Evolutionary conservation across 2,888 invertebrate species (phyloP).

Genomic region (Noctua pronuba): DNA sequence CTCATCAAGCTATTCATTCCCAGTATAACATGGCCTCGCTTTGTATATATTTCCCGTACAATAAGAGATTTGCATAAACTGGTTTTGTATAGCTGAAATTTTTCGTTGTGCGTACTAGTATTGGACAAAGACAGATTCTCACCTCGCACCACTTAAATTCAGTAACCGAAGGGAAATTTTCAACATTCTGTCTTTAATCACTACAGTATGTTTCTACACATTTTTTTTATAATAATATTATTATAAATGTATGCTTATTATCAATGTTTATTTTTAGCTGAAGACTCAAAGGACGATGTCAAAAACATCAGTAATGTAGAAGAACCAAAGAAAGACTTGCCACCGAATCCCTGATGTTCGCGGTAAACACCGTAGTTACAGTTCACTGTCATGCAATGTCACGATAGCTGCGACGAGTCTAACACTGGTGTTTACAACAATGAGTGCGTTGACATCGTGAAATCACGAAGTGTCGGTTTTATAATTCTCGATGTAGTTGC

Average conservation of each 20-base stretch:
- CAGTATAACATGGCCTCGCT: too few species aligned
- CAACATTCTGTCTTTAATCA: neutral
- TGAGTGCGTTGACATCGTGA: conserved; percentile 39
- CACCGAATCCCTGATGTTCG: conserved; percentile 92
- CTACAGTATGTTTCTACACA: neutral
- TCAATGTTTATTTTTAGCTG: conserved; percentile 84
- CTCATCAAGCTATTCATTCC: too few species aligned
- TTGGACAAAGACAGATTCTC: neutral
- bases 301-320: conserved; percentile 90
- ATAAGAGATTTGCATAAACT: too few species aligned
- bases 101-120: too few species aligned
- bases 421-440: conserved; percentile 51
- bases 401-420: conserved; percentile 54
- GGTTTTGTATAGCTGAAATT: too few species aligned
- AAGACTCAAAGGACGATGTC: conserved; percentile 92
- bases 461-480: conserved; percentile 31
- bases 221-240: too few species aligned
- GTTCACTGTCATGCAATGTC: conserved; percentile 59
- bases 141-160: neutral
- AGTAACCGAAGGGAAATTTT: neutral
- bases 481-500: conserved; percentile 29
- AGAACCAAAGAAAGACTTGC: conserved; percentile 92
- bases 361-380: conserved; percentile 68
- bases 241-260: conserved; percentile 19
- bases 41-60: too few species aligned